Conservation (phyloP, 2,113 vertebrate genomes). For the Psammodynastes pulverulentus region DNA sequence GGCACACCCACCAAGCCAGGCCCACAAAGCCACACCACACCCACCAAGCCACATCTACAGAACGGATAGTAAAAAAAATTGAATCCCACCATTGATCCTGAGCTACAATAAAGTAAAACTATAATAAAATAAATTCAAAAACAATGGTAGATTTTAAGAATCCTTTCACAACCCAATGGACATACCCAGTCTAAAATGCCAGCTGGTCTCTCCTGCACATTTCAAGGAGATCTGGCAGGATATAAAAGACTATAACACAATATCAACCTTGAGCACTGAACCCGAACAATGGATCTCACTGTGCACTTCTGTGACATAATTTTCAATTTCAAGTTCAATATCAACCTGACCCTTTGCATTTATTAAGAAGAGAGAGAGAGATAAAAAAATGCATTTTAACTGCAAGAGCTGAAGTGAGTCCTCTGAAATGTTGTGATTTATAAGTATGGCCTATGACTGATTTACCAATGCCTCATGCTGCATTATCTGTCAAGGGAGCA, state of each 20-base stretch:
- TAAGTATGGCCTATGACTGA: background rate
- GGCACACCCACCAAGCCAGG: too few relatives aligned
- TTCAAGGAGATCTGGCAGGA: background rate
- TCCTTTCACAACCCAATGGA: background rate
- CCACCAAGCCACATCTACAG: too few relatives aligned
- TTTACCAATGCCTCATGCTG: background rate
- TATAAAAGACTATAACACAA: background rate
- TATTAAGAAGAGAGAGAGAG: background rate
- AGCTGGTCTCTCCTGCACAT: background rate
- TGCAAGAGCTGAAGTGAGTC: background rate
- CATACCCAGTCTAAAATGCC: background rate
- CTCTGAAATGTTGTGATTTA: background rate
- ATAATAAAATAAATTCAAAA: background rate
- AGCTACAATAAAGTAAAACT: background rate
- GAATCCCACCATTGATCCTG: too few relatives aligned
- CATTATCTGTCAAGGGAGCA: conserved; percentile 13
- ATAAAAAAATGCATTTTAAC: background rate
- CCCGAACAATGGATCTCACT: background rate
- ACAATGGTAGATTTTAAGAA: background rate
- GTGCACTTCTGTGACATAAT: background rate
- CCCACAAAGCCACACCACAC: too few relatives aligned
- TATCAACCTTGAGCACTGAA: background rate
- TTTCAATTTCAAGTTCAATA: background rate
- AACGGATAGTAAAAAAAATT: too few relatives aligned
- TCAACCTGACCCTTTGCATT: background rate